Percentiles rank a stretch among this genome's conserved stretches.
phyloP scores from a whole-genome alignment of 1,140 invertebrate species.

The Micrasema minimum region DNA sequence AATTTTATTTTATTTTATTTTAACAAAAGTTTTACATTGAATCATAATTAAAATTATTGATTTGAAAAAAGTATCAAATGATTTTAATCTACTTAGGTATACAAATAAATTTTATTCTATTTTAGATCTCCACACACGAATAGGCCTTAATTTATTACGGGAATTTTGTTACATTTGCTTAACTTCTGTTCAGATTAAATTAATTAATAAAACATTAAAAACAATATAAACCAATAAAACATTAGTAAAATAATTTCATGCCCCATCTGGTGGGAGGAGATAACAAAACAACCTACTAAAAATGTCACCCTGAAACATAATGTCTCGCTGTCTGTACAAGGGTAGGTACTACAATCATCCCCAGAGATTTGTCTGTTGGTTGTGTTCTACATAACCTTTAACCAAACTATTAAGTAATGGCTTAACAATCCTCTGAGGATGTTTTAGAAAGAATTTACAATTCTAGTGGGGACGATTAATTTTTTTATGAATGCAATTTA shows the following conservation, averaged over 20 bases:
- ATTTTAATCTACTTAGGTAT: too few relatives aligned
- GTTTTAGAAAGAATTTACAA: slow-evolving; percentile 45
- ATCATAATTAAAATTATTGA: too few relatives aligned
- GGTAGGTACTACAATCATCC: slow-evolving; percentile 25
- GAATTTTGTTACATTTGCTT: too few relatives aligned
- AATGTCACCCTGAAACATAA: slow-evolving; percentile 20
- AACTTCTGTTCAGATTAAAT: too few relatives aligned
- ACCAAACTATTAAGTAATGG: slow-evolving; percentile 46
- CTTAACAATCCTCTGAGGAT: slow-evolving; percentile 44
- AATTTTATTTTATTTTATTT: too few relatives aligned
- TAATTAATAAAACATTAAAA: too few relatives aligned
- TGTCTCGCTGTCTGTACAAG: background rate
- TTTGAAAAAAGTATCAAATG: too few relatives aligned
- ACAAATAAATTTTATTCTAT: too few relatives aligned
- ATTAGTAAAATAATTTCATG: slow-evolving; percentile 2
- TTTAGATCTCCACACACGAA: too few relatives aligned
- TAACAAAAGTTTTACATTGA: too few relatives aligned
- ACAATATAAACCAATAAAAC: too few relatives aligned
- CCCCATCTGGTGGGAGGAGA: slow-evolving; percentile 27
- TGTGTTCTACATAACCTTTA: slow-evolving; percentile 23
- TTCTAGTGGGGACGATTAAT: slow-evolving; percentile 18
- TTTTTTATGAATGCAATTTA: slow-evolving; percentile 30
- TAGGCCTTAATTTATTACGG: too few relatives aligned
- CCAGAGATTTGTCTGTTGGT: slow-evolving; percentile 28
- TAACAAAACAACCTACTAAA: slow-evolving; percentile 1